Percentiles rank a stretch among this genome's conserved stretches.
These are phyloP conservation scores for Montipora foliosa DNA, from an alignment of 64 coral and sea anemone species.

Conservation along the genomic window DNA sequence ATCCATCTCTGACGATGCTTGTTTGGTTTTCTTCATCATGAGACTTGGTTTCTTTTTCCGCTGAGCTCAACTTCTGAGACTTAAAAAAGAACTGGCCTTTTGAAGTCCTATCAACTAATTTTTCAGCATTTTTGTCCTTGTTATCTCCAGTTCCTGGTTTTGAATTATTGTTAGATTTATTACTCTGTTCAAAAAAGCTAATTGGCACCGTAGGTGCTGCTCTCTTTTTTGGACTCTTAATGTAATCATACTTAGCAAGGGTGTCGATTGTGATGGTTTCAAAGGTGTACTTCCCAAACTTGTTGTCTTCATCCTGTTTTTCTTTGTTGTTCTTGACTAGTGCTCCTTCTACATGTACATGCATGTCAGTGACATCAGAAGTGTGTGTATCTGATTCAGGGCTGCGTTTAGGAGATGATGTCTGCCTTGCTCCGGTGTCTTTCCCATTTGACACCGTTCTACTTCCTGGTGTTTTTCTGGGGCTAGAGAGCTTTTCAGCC, in stretches of 20 bases:
- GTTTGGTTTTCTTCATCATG: not conserved
- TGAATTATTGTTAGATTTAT: not conserved
- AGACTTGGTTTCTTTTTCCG: not conserved
- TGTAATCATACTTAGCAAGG: constrained; percentile 93
- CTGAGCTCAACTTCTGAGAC: constrained; percentile 15
- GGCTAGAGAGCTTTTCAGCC: constrained; percentile 81
- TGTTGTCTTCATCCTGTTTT: not conserved
- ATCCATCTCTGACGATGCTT: not conserved
- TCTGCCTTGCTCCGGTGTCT: not conserved
- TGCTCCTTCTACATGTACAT: not conserved
- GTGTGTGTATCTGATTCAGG: too few species aligned
- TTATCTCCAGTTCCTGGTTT: not conserved
- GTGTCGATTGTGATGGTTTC: constrained; percentile 93
- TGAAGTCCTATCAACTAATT: not conserved
- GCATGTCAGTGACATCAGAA: not conserved
- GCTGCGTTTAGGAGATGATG: constrained; percentile 16
- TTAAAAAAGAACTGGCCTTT: not conserved
- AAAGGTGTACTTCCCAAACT: constrained; percentile 82
- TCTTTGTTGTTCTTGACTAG: constrained; percentile 21
- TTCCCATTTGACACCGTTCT: constrained; percentile 54
- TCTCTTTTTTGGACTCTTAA: constrained; percentile 87
- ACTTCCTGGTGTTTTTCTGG: constrained; percentile 46
- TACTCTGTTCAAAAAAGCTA: constrained; percentile 25
- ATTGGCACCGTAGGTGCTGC: constrained; percentile 28
- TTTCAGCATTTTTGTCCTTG: not conserved